These are phyloP conservation scores for Lerista edwardsae DNA, from an alignment of 2,797 vertebrate species.

Conservation along the genomic window DNA sequence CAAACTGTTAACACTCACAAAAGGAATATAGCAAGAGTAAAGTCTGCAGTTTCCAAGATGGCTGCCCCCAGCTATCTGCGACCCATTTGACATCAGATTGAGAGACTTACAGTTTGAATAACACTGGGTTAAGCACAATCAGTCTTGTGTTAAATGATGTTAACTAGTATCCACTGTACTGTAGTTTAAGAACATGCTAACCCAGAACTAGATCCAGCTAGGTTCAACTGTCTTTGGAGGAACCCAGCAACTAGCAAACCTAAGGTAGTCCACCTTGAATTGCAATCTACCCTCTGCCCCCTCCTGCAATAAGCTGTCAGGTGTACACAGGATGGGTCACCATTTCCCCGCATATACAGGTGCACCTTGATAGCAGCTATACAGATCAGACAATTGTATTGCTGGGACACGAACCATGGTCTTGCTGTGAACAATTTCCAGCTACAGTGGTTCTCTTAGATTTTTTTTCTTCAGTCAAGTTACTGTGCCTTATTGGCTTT, in stretches of 20 bases:
- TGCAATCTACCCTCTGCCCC: too few relatives aligned
- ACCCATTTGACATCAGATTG: too few relatives aligned
- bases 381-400: constrained; percentile 15
- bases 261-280: neutral
- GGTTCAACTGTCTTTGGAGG: neutral
- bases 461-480: constrained; percentile 49
- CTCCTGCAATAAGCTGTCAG: neutral
- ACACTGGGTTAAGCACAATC: neutral
- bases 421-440: constrained; percentile 36
- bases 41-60: too few relatives aligned
- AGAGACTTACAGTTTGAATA: too few relatives aligned
- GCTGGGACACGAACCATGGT: constrained; percentile 17
- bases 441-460: constrained; percentile 22
- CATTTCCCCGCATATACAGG: neutral
- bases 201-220: neutral
- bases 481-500: constrained; percentile 50
- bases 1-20: too few relatives aligned
- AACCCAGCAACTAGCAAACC: too few relatives aligned
- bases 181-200: neutral
- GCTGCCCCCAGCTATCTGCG: too few relatives aligned
- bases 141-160: neutral
- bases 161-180: neutral
- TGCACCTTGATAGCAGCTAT: neutral
- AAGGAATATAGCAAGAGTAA: too few relatives aligned
- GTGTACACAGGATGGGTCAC: neutral